Percentiles rank a stretch among this genome's conserved stretches.
Conservation (phyloP, 1,140 invertebrate species). For the Drosophila pectinifera region DNA sequence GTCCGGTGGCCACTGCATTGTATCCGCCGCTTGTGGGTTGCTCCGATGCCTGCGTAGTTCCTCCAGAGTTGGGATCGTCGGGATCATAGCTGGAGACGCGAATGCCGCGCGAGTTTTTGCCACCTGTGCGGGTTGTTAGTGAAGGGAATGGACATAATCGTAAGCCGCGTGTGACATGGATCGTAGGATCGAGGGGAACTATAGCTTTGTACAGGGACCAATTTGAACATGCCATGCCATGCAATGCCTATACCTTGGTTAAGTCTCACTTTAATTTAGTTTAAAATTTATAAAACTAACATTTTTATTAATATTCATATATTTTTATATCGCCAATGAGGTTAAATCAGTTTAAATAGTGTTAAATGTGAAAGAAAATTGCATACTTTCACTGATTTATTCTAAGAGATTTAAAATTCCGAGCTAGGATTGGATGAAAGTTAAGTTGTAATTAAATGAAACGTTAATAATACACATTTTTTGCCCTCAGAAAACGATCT, state of each 20-base stretch:
- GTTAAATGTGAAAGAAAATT: no score
- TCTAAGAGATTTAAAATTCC: no score
- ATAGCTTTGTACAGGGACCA: constrained; percentile 18
- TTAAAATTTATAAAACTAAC: background rate
- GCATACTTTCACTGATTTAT: no score
- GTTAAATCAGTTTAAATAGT: no score
- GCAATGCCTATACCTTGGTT: constrained; percentile 1
- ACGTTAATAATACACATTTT: background rate
- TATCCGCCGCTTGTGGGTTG: constrained; percentile 55
- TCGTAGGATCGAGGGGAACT: constrained; percentile 2
- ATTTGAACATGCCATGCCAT: constrained; percentile 31
- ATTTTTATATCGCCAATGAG: no score
- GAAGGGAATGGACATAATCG: constrained; percentile 31
- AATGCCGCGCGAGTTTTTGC: constrained; percentile 88
- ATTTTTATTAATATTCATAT: background rate
- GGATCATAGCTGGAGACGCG: constrained; percentile 89
- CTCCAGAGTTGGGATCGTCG: constrained; percentile 86
- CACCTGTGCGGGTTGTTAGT: constrained; percentile 84
- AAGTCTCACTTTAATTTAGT: background rate
- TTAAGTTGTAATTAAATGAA: no score
- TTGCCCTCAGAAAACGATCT: background rate
- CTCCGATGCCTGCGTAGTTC: constrained; percentile 66
- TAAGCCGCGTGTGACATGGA: background rate
- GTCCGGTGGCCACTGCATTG: constrained; percentile 81
- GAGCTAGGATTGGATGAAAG: no score